Conservation (phyloP, 2,797 vertebrate species). For the Dallia pectoralis region DNA sequence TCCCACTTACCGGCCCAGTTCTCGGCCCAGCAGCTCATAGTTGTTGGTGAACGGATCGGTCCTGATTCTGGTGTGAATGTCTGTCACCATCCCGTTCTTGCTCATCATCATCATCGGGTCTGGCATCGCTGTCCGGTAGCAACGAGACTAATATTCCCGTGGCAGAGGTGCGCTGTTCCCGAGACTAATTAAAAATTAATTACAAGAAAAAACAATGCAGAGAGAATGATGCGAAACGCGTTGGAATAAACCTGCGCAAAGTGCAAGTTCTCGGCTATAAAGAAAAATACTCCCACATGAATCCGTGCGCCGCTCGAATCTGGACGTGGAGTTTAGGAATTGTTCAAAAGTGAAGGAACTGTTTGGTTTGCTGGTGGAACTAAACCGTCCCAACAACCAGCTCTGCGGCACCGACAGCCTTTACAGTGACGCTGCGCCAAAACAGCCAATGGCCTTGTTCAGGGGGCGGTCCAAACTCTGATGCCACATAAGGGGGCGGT, state of each 20-base stretch:
- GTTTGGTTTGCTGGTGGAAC: constrained; percentile 44
- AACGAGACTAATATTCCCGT: constrained; percentile 20
- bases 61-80: constrained; percentile 74
- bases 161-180: neutral
- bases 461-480: constrained; percentile 9
- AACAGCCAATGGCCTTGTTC: constrained; percentile 53
- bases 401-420: constrained; percentile 37
- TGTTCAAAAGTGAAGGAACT: too few species aligned
- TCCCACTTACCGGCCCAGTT: constrained; percentile 74
- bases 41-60: constrained; percentile 67
- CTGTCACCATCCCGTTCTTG: constrained; percentile 75
- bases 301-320: neutral
- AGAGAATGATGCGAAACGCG: neutral
- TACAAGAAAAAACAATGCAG: neutral
- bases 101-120: constrained; percentile 72
- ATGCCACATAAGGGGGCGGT: constrained; percentile 22
- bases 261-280: neutral
- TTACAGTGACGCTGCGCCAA: constrained; percentile 8
- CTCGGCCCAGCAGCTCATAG: constrained; percentile 76
- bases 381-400: constrained; percentile 61
- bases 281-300: neutral
- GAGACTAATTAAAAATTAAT: constrained; percentile 23
- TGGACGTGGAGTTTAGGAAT: too few species aligned
- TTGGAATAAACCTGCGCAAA: neutral
- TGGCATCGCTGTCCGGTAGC: constrained; percentile 33